These are phyloP conservation scores for Drosophila maculinotata DNA, from an alignment of 2,888 invertebrate species.

Conservation along the genomic window DNA sequence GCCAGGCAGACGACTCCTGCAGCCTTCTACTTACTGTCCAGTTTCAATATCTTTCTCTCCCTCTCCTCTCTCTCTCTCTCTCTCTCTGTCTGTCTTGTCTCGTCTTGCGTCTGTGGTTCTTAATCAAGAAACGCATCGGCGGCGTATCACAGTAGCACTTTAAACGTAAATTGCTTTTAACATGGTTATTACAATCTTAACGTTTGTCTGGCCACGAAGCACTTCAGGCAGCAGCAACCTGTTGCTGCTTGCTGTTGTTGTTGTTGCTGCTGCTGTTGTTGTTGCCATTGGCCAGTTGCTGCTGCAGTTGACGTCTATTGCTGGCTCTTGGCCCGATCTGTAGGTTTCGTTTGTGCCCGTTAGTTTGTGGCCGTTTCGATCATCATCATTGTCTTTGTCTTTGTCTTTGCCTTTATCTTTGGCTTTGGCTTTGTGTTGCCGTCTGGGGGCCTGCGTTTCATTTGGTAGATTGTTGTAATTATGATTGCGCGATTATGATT, in stretches of 20 bases:
- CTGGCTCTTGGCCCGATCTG: slow-evolving; percentile 16
- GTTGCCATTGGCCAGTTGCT: slow-evolving; percentile 1
- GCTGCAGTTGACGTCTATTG: slow-evolving; percentile 29
- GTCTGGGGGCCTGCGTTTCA: slow-evolving; percentile 54
- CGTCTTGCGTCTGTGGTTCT: slow-evolving; percentile 62
- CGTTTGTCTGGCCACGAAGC: slow-evolving; percentile 78
- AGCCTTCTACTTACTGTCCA: slow-evolving; percentile 38
- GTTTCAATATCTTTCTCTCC: slow-evolving; percentile 11
- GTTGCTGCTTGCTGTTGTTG: slow-evolving; percentile 52
- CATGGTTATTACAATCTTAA: slow-evolving; percentile 82
- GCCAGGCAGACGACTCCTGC: slow-evolving; percentile 28
- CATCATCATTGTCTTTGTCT: slow-evolving; percentile 33
- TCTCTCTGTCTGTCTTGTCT: slow-evolving; percentile 10
- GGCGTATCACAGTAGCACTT: slow-evolving; percentile 84
- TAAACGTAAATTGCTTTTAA: slow-evolving; percentile 84
- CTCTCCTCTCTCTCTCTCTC: slow-evolving; percentile 1
- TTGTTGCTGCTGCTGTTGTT: slow-evolving; percentile 23
- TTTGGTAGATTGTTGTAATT: slow-evolving; percentile 75
- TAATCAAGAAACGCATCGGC: slow-evolving; percentile 82
- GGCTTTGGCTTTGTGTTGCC: slow-evolving; percentile 28
- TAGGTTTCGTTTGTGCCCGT: slow-evolving; percentile 46
- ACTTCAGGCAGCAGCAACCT: slow-evolving; percentile 70
- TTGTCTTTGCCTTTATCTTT: slow-evolving; percentile 23
- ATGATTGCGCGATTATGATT: slow-evolving; percentile 77
- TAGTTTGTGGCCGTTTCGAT: slow-evolving; percentile 45